Base-by-base conservation (phyloP, 2,797 vertebrate genomes). In the Gallinago nigripennis region DNA sequence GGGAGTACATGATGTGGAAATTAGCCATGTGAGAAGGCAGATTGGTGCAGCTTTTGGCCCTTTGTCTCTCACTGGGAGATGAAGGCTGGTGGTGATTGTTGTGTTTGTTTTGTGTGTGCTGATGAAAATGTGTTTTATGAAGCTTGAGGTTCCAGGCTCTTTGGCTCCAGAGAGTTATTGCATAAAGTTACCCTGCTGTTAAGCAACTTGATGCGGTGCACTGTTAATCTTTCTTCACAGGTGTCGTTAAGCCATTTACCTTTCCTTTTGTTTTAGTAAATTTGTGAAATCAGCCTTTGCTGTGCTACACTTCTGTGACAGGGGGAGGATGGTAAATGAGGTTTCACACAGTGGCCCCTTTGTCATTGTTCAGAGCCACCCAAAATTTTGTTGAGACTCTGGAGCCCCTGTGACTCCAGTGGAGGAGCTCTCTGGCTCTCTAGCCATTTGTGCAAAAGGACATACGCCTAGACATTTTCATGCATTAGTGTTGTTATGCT, bases 61-160 rank as follows among this genome's bases (percentile, higher is more conserved):
- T 53, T 56, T 39, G 5, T 41, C 64, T 94, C 68, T 92, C 39
- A 17, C 72, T 80, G 68, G 46, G 66, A 86, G 58, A 21, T 66
- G 51, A 86, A 82, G 66, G 45, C 10, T 33, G 20, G 24, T 69
- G 73, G 66, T 79, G 70, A 56, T 23, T 48, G 37, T 58, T 83
- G 37, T 80, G 58, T 69, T 95, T 96, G 82, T 82, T 94, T 88
- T 93, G 48, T 79, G 58, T 64, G 33, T 2, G 0, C 63, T 17
- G 24, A 35, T 91, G 72, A 88, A 93, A 94, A 63, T 12, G 5
- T 60, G 53, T 80, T 69, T 73, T 60, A 31, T 27, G 48, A 77
- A 94, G 77, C 80, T 88, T 45, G 45, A 94, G 75, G n/a, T 86
- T 94, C 71, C 90, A 96, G 94, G 85, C 93, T 82, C 37, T 35